Evolutionary conservation across 2,797 vertebrate genomes (phyloP).

Genomic region (Atherinosoma microstoma): DNA sequence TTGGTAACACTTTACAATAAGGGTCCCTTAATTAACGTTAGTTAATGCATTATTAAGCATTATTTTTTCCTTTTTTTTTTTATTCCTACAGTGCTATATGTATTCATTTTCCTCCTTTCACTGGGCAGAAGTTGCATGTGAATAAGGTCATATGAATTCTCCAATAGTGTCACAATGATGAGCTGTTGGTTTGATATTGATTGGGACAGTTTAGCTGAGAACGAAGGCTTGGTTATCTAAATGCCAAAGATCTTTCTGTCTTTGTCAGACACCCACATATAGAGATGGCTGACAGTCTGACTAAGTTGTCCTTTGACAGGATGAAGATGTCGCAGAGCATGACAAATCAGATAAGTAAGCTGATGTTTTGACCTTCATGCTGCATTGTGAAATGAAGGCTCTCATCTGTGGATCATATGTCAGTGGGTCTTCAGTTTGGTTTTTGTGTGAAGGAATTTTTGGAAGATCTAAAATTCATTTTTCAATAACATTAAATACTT

Average conservation of each 20-base stretch:
- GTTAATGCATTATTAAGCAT: too few species aligned
- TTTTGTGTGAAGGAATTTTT: background rate
- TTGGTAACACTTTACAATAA: background rate
- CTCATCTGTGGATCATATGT: background rate
- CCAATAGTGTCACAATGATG: constrained; percentile 18
- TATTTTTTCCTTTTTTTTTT: background rate
- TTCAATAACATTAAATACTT: background rate
- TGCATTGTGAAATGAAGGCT: constrained; percentile 14
- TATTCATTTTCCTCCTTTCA: background rate
- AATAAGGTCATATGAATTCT: background rate
- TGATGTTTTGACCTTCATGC: constrained; percentile 43
- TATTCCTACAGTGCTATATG: background rate
- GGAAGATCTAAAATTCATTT: background rate
- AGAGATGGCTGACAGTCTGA: constrained; percentile 43
- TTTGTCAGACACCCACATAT: constrained; percentile 52
- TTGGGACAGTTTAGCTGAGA: background rate
- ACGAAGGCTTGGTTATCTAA: constrained; percentile 30
- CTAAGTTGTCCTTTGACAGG: constrained; percentile 52
- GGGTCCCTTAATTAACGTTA: too few species aligned
- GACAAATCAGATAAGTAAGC: constrained; percentile 53
- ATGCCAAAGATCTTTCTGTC: constrained; percentile 52
- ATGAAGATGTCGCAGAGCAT: constrained; percentile 40
- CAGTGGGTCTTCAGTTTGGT: background rate
- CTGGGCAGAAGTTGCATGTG: background rate
- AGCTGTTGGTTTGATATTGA: background rate